Percentiles rank a stretch among this genome's conserved stretches.
phyloP scores from a whole-genome alignment of 2,888 invertebrate genomes.

The Odontocolon sp. region DNA sequence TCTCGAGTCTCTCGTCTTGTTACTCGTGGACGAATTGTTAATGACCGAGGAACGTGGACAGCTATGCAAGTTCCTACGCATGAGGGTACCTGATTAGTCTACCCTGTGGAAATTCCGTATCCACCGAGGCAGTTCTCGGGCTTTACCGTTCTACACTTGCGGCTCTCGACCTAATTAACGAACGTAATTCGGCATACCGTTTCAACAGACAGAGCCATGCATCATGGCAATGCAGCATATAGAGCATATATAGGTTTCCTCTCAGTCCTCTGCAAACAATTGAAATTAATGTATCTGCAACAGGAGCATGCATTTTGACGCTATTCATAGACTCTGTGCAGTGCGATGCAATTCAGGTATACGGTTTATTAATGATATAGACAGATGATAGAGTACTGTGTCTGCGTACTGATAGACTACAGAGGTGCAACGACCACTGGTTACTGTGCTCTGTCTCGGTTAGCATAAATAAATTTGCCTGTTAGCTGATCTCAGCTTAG shows the following conservation, averaged over 20 bases:
- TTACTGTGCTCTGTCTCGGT: slow-evolving; percentile 3
- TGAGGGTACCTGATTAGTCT: slow-evolving; percentile 33
- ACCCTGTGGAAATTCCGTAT: slow-evolving; percentile 43
- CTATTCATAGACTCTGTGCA: not conserved
- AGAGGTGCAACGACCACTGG: too few species aligned
- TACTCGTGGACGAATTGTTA: slow-evolving; percentile 39
- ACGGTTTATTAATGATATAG: not conserved
- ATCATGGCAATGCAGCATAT: too few species aligned
- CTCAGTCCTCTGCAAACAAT: slow-evolving; percentile 20
- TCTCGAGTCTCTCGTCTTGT: slow-evolving; percentile 6
- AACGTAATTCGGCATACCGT: slow-evolving; percentile 54
- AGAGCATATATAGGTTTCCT: not conserved
- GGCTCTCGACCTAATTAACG: slow-evolving; percentile 50
- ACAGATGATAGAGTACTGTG: not conserved
- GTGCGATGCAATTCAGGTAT: not conserved
- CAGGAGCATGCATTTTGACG: slow-evolving; percentile 6
- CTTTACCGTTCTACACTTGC: not conserved
- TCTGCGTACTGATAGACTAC: slow-evolving; percentile 10
- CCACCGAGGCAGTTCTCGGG: not conserved
- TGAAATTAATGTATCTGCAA: slow-evolving; percentile 46
- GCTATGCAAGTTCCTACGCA: not conserved
- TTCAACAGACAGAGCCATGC: not conserved
- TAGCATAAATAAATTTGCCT: slow-evolving; percentile 43
- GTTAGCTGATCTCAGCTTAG: slow-evolving; percentile 1
- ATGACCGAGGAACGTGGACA: not conserved